Percentiles rank a stretch among this genome's conserved stretches.
Evolutionary conservation across 1,140 invertebrate species (phyloP).

Genomic region (Drosophila grimshawi): DNA sequence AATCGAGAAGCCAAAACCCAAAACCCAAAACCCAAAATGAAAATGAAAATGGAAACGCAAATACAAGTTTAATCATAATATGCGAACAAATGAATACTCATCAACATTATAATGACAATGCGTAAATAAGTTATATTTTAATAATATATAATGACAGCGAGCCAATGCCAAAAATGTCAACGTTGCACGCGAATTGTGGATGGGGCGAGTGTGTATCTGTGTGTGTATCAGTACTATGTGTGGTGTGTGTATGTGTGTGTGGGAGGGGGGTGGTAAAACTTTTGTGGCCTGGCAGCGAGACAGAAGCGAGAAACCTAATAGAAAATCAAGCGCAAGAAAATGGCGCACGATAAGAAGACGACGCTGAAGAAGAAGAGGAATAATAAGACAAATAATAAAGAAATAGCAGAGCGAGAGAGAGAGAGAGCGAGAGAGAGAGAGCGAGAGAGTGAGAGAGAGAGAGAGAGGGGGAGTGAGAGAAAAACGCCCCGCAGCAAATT

Average conservation of each 20-base stretch:
- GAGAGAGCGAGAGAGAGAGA: background rate
- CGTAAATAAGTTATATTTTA: conserved; percentile 28
- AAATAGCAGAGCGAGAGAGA: conserved; percentile 7
- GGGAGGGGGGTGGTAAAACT: conserved; percentile 33
- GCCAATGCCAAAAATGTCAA: conserved; percentile 27
- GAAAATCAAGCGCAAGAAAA: conserved; percentile 78
- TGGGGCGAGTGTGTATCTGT: background rate
- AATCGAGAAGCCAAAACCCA: background rate
- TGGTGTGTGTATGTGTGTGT: background rate
- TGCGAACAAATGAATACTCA: conserved; percentile 27
- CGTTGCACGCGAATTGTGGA: background rate
- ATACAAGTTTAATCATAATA: conserved; percentile 38
- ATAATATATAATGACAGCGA: conserved; percentile 21
- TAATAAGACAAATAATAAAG: background rate
- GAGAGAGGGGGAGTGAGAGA: background rate
- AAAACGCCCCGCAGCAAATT: conserved; percentile 73
- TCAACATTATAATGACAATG: conserved; percentile 42
- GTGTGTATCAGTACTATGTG: no score
- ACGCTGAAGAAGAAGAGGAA: conserved; percentile 7
- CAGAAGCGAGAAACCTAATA: conserved; percentile 61
- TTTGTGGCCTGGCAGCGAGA: conserved; percentile 9
- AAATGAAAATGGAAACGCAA: conserved; percentile 25
- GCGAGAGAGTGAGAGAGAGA: background rate
- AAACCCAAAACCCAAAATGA: background rate
- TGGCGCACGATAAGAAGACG: conserved; percentile 66